Evolutionary conservation across 2,888 invertebrate genomes (phyloP), one percentile per base, ranked within the genome.

Genomic region (Parochlus steinenii): DNA sequence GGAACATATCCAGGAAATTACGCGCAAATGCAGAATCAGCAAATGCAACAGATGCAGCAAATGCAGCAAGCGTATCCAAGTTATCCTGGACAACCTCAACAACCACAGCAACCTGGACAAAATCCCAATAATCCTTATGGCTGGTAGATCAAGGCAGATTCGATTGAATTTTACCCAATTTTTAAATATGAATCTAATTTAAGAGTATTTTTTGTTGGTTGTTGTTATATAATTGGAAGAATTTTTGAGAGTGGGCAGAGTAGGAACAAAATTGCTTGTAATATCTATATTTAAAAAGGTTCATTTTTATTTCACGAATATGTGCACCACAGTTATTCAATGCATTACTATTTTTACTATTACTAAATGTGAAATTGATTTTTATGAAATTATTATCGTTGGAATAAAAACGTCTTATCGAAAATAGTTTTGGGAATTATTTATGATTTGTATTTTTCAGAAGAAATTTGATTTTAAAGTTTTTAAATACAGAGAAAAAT

Each of bases 1-100:
- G 59, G 58, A 33, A 58, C 59, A 8, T 59, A 59, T 42, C 59
- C 59, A 2, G 58, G 58, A 18, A 52, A 48, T 36, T 58, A 45
- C 47, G 54, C 55, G 16, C 47, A 51, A 38, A 56, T 56, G 36
- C 56, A 54, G 27, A 40, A 40, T 28, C 42, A 39, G 17, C 42
- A 35, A 30, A 34, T 20, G 6, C 16, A 18, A 16, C 18, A 33
- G 19, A 18, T 17, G 19, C 17, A 31, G 15, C 11, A 6, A 11
- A 6, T 31, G 8, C 8, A 4, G 8, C 14, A 7, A 10, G 2
- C 11, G 14, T 7, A 11, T 31, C 6, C 12, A 8, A 11, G 14
- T 8, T 8, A 45, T 3, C 39, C 32, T 18, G 40, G 41, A 14
- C 43, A 44, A 33, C 45, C 40, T 15, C 42, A 47, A 25, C 48